A percentile compares a stretch with the other conserved stretches of the same genome.
These are phyloP conservation scores for Cariama cristata DNA, from an alignment of 2,113 vertebrate species.

Conservation along the genomic window DNA sequence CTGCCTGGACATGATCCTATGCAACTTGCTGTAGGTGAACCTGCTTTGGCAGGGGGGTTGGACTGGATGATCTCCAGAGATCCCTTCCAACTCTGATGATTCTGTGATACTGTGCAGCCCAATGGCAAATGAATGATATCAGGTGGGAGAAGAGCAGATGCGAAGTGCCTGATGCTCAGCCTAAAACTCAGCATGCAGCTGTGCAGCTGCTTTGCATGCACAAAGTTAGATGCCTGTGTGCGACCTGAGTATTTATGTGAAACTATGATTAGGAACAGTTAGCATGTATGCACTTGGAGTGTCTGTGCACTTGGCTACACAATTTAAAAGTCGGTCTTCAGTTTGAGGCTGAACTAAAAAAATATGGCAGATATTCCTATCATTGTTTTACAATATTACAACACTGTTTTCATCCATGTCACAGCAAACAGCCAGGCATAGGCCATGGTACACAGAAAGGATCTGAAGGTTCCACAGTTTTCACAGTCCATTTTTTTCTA, in stretches of 20 bases:
- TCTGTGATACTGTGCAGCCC: background rate
- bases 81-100: too few species aligned
- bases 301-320: background rate
- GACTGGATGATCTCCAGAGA: too few species aligned
- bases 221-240: background rate
- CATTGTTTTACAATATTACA: background rate
- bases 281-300: background rate
- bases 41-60: too few species aligned
- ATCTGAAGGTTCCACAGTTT: background rate
- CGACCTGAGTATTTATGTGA: too few species aligned
- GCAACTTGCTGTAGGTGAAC: too few species aligned
- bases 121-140: background rate
- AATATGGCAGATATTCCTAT: background rate
- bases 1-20: too few species aligned
- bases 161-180: background rate
- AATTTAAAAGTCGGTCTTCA: background rate
- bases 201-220: background rate
- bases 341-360: background rate
- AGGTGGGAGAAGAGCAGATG: background rate
- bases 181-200: background rate
- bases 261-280: background rate
- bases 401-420: background rate
- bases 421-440: background rate
- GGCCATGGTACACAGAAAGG: background rate
- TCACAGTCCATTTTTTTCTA: background rate